A percentile compares a stretch with the other conserved stretches of the same genome.
These are phyloP conservation scores for Lagorchestes hirsutus DNA, from an alignment of 2,797 vertebrate genomes.

Conservation along the genomic window DNA sequence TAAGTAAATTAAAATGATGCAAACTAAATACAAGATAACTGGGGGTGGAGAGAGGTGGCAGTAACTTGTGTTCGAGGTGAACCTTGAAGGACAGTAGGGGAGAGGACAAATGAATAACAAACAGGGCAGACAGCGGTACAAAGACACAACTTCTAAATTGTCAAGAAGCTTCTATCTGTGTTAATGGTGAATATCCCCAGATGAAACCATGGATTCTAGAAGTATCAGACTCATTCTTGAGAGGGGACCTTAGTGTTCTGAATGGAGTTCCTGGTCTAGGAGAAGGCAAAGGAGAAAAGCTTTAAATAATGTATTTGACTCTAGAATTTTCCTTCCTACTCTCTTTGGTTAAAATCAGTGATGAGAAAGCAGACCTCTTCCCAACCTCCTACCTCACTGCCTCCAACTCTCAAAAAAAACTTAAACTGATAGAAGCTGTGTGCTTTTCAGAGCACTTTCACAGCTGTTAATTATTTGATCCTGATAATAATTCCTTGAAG, in stretches of 20 bases:
- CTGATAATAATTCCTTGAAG: not conserved
- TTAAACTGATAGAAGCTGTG: not conserved
- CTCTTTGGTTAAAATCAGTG: not conserved
- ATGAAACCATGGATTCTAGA: not conserved
- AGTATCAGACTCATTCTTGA: not conserved
- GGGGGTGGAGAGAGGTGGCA: not conserved
- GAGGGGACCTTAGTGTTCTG: not conserved
- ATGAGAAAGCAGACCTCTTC: not conserved
- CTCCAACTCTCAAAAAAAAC: not conserved
- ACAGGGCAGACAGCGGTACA: not conserved
- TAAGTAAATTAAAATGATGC: not conserved
- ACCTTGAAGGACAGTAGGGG: not conserved
- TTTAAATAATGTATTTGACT: not conserved
- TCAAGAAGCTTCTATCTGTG: not conserved
- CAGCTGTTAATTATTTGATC: not conserved
- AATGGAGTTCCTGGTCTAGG: not conserved
- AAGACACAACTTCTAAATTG: not conserved
- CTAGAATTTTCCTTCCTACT: not conserved
- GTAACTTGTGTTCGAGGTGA: not conserved
- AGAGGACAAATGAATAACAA: not conserved
- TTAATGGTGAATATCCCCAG: not conserved
- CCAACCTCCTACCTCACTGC: not conserved
- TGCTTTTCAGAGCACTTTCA: not conserved
- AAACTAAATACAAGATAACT: not conserved
- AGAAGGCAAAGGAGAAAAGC: not conserved